Evolutionary conservation across 2,888 invertebrate species (phyloP).

Genomic region (Zygogramma bicolorata): DNA sequence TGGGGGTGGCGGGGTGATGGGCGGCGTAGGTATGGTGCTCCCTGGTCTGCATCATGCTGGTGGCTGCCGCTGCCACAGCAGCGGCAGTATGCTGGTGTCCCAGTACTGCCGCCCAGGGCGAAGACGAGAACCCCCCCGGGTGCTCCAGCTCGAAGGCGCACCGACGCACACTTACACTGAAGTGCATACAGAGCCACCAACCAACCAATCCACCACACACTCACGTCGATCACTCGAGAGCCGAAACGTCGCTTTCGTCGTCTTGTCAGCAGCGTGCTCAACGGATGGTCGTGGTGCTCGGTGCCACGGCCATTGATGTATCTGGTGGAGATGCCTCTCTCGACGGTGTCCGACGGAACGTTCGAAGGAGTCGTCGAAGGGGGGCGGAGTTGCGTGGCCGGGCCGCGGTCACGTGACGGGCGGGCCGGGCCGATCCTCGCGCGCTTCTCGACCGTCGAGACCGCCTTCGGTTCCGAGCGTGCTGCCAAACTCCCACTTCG

Average conservation of each 20-base stretch:
- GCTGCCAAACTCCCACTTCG: slow-evolving; percentile 61
- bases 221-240: slow-evolving; percentile 49
- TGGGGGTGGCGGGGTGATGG: slow-evolving; percentile 73
- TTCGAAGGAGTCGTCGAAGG: slow-evolving; percentile 64
- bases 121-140: slow-evolving; percentile 78
- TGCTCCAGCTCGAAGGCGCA: slow-evolving; percentile 76
- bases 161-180: slow-evolving; percentile 61
- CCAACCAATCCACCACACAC: slow-evolving; percentile 42
- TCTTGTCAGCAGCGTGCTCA: slow-evolving; percentile 44
- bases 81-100: slow-evolving; percentile 72
- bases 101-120: slow-evolving; percentile 83
- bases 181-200: slow-evolving; percentile 64
- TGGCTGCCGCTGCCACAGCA: slow-evolving; percentile 65
- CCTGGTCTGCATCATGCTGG: slow-evolving; percentile 65
- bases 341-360: slow-evolving; percentile 40
- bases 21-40: slow-evolving; percentile 71
- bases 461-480: slow-evolving; percentile 58
- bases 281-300: slow-evolving; percentile 62
- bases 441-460: slow-evolving; percentile 40
- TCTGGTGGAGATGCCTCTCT: slow-evolving; percentile 41
- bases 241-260: slow-evolving; percentile 55
- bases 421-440: slow-evolving; percentile 55
- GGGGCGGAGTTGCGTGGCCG: slow-evolving; percentile 68
- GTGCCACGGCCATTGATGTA: slow-evolving; percentile 77
- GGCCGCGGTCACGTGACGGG: slow-evolving; percentile 67